These are phyloP conservation scores for Pelagia noctiluca DNA, from an alignment of 30 jellyfish, hydroid and myxozoan genomes.

Conservation along the genomic window DNA sequence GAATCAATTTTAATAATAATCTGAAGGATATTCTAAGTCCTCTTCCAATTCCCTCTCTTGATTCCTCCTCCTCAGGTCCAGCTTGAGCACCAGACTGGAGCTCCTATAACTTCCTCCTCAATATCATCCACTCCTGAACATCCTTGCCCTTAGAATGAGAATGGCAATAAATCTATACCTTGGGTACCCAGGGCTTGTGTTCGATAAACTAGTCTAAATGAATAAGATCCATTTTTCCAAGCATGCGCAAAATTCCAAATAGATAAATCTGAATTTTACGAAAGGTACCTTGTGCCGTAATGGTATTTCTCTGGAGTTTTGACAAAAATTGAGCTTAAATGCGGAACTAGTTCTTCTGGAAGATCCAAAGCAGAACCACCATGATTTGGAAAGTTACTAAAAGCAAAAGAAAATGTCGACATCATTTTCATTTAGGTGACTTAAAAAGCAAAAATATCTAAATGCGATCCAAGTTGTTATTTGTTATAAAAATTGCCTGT, in stretches of 20 bases:
- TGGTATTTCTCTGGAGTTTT: not conserved
- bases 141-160: not conserved
- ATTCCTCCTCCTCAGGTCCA: too few relatives aligned
- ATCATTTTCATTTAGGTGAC: not conserved
- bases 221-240: not conserved
- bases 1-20: not conserved
- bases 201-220: too few relatives aligned
- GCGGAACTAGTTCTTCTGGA: conserved; percentile 24
- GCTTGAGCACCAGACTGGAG: too few relatives aligned
- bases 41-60: too few relatives aligned
- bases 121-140: not conserved
- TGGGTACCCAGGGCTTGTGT: not conserved
- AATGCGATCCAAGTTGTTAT: not conserved
- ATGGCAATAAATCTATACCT: not conserved
- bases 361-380: conserved; percentile 41
- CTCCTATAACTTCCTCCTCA: too few relatives aligned
- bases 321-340: conserved; percentile 38
- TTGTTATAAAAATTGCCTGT: not conserved
- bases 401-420: not conserved
- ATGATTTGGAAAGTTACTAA: conserved; percentile 66
- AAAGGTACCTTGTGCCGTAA: conserved; percentile 78
- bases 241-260: not conserved
- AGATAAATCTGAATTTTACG: not conserved
- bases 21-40: too few relatives aligned
- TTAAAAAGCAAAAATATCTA: not conserved